These are phyloP conservation scores for Odontamblyopus lacepedii DNA, from an alignment of 2,797 vertebrate genomes.

Conservation along the genomic window DNA sequence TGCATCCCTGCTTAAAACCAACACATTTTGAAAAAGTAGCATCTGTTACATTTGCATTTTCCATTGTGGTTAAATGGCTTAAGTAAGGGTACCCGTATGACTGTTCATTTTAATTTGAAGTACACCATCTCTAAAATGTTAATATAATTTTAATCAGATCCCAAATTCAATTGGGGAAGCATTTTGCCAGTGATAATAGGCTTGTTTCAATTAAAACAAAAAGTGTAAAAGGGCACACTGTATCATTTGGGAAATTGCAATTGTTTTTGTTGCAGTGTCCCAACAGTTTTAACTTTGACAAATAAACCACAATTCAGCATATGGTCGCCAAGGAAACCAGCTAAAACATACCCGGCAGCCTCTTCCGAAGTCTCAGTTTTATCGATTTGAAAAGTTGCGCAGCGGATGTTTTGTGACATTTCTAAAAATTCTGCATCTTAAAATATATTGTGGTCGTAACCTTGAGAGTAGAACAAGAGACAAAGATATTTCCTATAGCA, in stretches of 20 bases:
- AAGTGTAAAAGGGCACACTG: too few relatives aligned
- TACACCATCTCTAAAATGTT: too few relatives aligned
- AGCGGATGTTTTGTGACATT: not conserved
- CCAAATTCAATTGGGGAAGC: too few relatives aligned
- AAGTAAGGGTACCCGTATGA: too few relatives aligned
- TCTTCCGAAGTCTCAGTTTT: constrained; percentile 2
- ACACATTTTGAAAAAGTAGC: too few relatives aligned
- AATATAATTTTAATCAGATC: too few relatives aligned
- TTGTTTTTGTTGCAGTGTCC: not conserved
- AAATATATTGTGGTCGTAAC: constrained; percentile 1
- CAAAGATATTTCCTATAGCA: constrained; percentile 25
- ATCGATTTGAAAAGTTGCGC: constrained; percentile 7
- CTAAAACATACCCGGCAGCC: not conserved
- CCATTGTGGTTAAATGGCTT: too few relatives aligned
- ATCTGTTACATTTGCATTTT: too few relatives aligned
- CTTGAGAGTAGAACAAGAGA: constrained; percentile 29
- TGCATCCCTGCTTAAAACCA: too few relatives aligned
- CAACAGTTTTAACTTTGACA: not conserved
- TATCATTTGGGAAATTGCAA: not conserved
- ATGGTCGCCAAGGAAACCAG: constrained; percentile 4
- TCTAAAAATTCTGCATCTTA: not conserved
- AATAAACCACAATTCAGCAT: not conserved
- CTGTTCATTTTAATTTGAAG: too few relatives aligned
- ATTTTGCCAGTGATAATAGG: too few relatives aligned
- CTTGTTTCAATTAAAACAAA: too few relatives aligned